Evolutionary conservation across 2,888 invertebrate species (phyloP).

Genomic region (Leptogaster cylindrica): DNA sequence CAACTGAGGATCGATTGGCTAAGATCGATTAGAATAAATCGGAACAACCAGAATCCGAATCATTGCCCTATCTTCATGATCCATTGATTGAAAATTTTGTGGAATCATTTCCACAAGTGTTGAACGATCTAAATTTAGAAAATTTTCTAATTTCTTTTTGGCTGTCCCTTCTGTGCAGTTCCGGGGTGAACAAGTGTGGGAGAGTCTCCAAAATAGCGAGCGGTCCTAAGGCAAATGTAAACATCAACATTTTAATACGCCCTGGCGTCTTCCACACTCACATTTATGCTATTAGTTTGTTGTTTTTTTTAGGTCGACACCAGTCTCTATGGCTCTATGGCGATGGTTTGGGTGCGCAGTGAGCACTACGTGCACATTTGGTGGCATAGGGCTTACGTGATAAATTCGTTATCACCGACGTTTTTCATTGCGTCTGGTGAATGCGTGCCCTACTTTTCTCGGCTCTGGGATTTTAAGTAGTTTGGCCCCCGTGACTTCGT

Average conservation of each 20-base stretch:
- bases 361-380: slow-evolving; percentile 38
- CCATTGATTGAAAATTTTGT: slow-evolving; percentile 22
- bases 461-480: slow-evolving; percentile 29
- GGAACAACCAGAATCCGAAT: no score
- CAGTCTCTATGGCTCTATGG: background rate
- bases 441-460: slow-evolving; percentile 34
- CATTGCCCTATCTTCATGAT: slow-evolving; percentile 4
- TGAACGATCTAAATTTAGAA: slow-evolving; percentile 27
- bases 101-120: slow-evolving; percentile 3
- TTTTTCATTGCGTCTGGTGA: slow-evolving; percentile 39
- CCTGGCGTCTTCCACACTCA: background rate
- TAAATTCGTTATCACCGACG: slow-evolving; percentile 42
- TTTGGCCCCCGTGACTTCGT: slow-evolving; percentile 7
- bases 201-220: slow-evolving; percentile 28
- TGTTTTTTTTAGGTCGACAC: background rate
- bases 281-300: background rate
- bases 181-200: slow-evolving; percentile 13
- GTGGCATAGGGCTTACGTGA: slow-evolving; percentile 41
- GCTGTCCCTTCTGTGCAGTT: slow-evolving; percentile 23
- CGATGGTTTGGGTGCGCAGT: background rate
- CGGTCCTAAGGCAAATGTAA: slow-evolving; percentile 18
- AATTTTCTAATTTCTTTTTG: background rate
- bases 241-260: background rate
- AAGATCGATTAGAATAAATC: no score
- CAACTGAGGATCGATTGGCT: no score